A percentile compares a stretch with the other conserved stretches of the same genome.
These are phyloP conservation scores for Scaptodrosophila lebanonensis DNA, from an alignment of 1,140 invertebrate species.

Conservation along the genomic window DNA sequence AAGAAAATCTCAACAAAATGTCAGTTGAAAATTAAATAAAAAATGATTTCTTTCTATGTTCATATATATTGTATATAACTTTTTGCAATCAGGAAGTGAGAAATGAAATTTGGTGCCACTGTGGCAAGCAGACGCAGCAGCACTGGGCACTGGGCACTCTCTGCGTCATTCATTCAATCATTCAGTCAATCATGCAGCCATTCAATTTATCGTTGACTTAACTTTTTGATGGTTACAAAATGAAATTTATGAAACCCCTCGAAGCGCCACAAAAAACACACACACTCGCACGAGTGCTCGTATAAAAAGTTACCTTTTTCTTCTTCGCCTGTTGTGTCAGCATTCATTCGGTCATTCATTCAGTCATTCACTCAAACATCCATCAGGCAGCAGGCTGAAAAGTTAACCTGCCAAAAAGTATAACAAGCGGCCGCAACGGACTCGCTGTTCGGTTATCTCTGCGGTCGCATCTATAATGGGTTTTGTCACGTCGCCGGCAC, in stretches of 20 bases:
- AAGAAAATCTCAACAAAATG: no score
- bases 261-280: neutral
- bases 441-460: slow-evolving; percentile 59
- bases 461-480: slow-evolving; percentile 72
- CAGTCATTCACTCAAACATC: slow-evolving; percentile 26
- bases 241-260: slow-evolving; percentile 60
- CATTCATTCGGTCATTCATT: slow-evolving; percentile 33
- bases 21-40: no score
- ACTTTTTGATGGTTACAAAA: slow-evolving; percentile 72
- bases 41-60: no score
- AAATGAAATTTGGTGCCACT: no score
- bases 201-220: slow-evolving; percentile 73
- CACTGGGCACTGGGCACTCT: slow-evolving; percentile 7
- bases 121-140: neutral
- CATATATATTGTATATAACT: no score
- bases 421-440: slow-evolving; percentile 2
- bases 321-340: slow-evolving; percentile 5
- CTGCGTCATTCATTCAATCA: slow-evolving; percentile 32
- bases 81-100: no score
- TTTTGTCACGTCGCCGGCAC: slow-evolving; percentile 62
- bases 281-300: slow-evolving; percentile 1
- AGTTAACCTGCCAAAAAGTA: neutral
- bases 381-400: neutral
- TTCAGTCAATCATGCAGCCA: slow-evolving; percentile 62
- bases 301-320: neutral